Evolutionary conservation across 2,888 invertebrate genomes (phyloP).

Genomic region (Philaethria dido): DNA sequence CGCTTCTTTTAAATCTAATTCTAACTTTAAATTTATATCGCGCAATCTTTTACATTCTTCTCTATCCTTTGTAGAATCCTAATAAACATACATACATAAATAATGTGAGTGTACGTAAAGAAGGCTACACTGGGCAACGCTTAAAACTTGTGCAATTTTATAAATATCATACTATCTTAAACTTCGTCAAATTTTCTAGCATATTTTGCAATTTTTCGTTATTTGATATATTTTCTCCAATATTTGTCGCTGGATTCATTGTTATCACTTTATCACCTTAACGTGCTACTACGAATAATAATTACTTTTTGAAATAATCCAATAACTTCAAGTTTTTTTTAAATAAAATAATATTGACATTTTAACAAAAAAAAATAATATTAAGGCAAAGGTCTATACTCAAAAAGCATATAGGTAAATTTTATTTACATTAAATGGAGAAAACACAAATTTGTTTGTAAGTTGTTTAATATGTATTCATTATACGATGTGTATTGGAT

Average conservation of each 20-base stretch:
- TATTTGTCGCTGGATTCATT: slow-evolving; percentile 51
- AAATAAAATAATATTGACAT: neutral
- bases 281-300: no score
- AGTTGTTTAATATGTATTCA: no score
- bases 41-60: slow-evolving; percentile 65
- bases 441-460: no score
- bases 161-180: slow-evolving; percentile 63
- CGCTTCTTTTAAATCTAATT: slow-evolving; percentile 66
- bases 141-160: neutral
- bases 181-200: slow-evolving; percentile 62
- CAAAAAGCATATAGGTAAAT: no score
- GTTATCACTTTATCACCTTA: no score
- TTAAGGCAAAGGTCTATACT: neutral
- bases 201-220: slow-evolving; percentile 63
- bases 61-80: slow-evolving; percentile 65
- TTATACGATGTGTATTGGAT: no score
- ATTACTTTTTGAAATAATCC: no score
- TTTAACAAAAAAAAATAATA: neutral
- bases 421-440: no score
- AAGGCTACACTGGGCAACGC: neutral
- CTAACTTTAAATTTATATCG: slow-evolving; percentile 64
- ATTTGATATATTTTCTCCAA: slow-evolving; percentile 33
- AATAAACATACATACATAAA: neutral
- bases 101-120: neutral
- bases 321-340: no score